These are phyloP conservation scores for Melanostigma gelatinosum DNA, from an alignment of 2,113 vertebrate genomes.

Conservation along the genomic window DNA sequence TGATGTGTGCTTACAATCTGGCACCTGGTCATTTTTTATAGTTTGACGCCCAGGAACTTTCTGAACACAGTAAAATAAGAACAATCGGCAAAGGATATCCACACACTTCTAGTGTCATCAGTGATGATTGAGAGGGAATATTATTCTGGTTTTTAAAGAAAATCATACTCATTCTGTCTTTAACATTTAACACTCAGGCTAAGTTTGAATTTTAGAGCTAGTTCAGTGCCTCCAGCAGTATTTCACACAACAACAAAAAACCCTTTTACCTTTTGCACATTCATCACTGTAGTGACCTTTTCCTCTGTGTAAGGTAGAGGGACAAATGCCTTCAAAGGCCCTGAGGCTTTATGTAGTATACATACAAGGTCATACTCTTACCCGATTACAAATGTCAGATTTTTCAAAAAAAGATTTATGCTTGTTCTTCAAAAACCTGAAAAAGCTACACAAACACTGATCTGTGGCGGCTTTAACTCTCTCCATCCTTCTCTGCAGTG, in stretches of 20 bases:
- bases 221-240: background rate
- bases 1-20: background rate
- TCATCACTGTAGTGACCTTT: slow-evolving; percentile 69
- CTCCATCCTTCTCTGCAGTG: slow-evolving; percentile 10
- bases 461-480: background rate
- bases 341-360: slow-evolving; percentile 38
- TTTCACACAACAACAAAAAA: slow-evolving; percentile 24
- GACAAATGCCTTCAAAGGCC: slow-evolving; percentile 34
- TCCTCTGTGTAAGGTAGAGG: slow-evolving; percentile 32
- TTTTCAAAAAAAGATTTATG: slow-evolving; percentile 32
- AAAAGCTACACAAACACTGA: background rate
- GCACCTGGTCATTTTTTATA: background rate
- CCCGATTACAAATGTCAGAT: slow-evolving; percentile 54
- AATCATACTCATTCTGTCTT: background rate
- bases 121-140: background rate
- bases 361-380: slow-evolving; percentile 16
- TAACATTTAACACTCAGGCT: background rate
- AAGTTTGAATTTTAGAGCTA: background rate
- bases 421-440: slow-evolving; percentile 15
- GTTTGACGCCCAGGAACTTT: background rate
- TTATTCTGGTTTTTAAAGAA: background rate
- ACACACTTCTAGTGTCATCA: background rate
- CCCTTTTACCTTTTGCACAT: slow-evolving; percentile 44
- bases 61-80: background rate
- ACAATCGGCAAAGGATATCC: background rate